Percentiles rank a stretch among this genome's conserved stretches.
phyloP scores from a whole-genome alignment of 1,140 invertebrate species.

The Aphis gossypii region DNA sequence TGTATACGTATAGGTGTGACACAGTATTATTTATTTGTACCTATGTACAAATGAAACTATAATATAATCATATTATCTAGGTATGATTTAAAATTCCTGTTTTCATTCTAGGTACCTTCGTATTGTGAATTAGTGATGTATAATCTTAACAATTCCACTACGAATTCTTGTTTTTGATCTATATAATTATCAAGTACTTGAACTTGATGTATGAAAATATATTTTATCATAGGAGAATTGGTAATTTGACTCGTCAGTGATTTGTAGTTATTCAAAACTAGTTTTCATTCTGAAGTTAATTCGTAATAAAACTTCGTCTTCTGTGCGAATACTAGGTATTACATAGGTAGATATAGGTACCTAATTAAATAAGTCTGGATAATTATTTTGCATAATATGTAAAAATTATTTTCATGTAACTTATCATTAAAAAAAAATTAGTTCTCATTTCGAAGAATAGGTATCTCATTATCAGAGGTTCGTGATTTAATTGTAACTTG shows the following conservation, averaged over 20 bases:
- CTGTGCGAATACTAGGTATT: neutral
- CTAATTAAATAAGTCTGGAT: neutral
- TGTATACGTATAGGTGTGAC: neutral
- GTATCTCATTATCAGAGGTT: neutral
- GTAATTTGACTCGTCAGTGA: neutral
- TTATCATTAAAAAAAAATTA: neutral
- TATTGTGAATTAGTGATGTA: neutral
- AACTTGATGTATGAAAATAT: neutral
- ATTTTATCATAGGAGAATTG: neutral
- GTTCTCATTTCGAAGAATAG: neutral
- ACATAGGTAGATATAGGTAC: neutral
- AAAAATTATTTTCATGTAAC: neutral
- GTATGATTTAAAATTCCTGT: neutral
- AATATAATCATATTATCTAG: neutral
- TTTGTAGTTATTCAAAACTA: neutral
- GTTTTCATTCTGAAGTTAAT: neutral
- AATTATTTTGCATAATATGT: neutral
- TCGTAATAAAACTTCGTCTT: neutral
- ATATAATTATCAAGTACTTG: neutral
- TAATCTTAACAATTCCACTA: constrained; percentile 3
- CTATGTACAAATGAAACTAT: neutral
- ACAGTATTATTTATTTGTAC: neutral
- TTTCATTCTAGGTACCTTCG: neutral
- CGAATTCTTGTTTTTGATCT: neutral
- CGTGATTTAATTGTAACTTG: neutral